These are phyloP conservation scores for Leptopilina drosophilae DNA, from an alignment of 2,888 invertebrate genomes.

Conservation along the genomic window DNA sequence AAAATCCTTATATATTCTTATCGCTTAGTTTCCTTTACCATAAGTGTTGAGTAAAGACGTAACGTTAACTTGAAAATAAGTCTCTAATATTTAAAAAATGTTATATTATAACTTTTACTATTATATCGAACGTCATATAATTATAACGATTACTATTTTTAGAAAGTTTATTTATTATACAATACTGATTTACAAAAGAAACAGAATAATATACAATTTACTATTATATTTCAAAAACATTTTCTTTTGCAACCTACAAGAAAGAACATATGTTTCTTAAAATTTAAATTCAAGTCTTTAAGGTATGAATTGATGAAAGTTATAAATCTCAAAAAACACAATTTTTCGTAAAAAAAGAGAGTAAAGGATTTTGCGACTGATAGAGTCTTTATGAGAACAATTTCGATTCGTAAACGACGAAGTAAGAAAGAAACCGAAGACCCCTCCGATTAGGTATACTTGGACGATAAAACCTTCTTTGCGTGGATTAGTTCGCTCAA, in stretches of 20 bases:
- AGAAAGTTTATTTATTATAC: no score
- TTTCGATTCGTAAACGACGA: slow-evolving; percentile 21
- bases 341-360: background rate
- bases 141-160: no score
- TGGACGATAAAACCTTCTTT: slow-evolving; percentile 74
- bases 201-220: no score
- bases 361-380: slow-evolving; percentile 12
- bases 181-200: no score
- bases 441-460: slow-evolving; percentile 70
- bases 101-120: no score
- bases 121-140: no score
- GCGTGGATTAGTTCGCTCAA: slow-evolving; percentile 75
- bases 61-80: no score
- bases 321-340: background rate
- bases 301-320: background rate
- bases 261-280: no score
- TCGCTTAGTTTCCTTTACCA: background rate
- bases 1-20: background rate
- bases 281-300: no score
- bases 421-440: slow-evolving; percentile 41
- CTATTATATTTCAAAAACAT: no score
- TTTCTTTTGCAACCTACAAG: no score
- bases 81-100: no score
- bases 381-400: slow-evolving; percentile 25
- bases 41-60: background rate